Evolutionary conservation across 2,888 invertebrate species (phyloP), one percentile per base, ranked within the genome.

Genomic region (Podabrus alpinus): DNA sequence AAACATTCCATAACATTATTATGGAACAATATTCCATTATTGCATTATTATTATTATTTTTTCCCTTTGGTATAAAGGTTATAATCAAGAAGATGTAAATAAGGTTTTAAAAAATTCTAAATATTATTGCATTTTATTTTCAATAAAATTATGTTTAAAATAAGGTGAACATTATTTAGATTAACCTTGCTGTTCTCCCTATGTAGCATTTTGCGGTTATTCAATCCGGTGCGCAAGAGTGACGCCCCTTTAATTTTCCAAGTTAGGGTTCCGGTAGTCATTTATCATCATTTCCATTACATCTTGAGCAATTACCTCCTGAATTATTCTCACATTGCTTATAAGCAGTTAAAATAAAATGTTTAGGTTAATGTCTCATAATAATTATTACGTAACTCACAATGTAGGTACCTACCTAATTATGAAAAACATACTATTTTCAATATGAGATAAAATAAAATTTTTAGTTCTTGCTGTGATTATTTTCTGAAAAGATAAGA

Each of bases 201-300:
- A 45, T 45, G 45, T 45, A 45, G 45, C 45, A 45, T 45, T 45
- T 45, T 45, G 45, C 45, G 45, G 45, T 64, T 64, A 64, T 64
- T 64, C 19, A 64, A 64, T 64, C 62, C 21, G 17, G 62, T 64
- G 19, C 62, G 21, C 21, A 64, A 64, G n/a, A n/a, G 62, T 64
- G 21, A 64, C 62, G 62, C 62, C 62, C 21, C 62, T 21, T 21
- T 21, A 64, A 64, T 64, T 64, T 64, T 21, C 21, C 19, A 19
- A 64, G 13, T 64, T 64, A 64, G 62, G 62, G 62, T 64, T 64
- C 19, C 62, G 19, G 62, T 64, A 64, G 62, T 64, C 17, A 64
- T 19, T 64, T 64, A 64, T 64, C 62, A 19, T 64, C 62, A 64
- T 21, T 64, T 64, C 62, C 19, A 64, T 64, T 64, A 64, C 62